phyloP scores from a whole-genome alignment of 1,140 invertebrate genomes.

The Triops longicaudatus region DNA sequence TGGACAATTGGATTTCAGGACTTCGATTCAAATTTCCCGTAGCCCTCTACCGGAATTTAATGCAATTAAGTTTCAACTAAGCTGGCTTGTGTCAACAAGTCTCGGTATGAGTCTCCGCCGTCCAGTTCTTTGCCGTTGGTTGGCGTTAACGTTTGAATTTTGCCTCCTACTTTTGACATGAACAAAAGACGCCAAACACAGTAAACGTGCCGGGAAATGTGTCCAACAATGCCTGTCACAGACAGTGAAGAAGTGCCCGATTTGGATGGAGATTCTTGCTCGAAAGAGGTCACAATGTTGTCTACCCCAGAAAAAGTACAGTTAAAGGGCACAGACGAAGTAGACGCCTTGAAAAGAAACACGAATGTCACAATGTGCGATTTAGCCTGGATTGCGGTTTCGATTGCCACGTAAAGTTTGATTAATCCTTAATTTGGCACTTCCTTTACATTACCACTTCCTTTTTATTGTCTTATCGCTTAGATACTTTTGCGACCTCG shows the following conservation, averaged over 20 bases:
- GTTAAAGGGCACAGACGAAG: slow-evolving; percentile 18
- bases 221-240: background rate
- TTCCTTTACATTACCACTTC: background rate
- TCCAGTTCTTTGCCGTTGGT: too few species aligned
- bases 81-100: too few species aligned
- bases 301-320: background rate
- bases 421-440: background rate
- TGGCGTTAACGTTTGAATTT: too few species aligned
- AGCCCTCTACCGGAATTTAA: too few species aligned
- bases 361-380: slow-evolving; percentile 19
- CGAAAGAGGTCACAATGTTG: background rate
- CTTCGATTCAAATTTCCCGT: too few species aligned
- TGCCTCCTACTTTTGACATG: too few species aligned
- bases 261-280: background rate
- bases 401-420: background rate
- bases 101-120: too few species aligned
- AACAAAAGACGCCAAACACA: too few species aligned
- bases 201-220: background rate
- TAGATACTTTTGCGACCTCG: slow-evolving; percentile 23
- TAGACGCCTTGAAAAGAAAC: slow-evolving; percentile 23
- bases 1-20: too few species aligned
- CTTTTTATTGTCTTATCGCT: background rate
- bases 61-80: too few species aligned
- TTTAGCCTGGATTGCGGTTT: slow-evolving; percentile 22
- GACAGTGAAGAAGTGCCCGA: background rate